Evolutionary conservation across 1,140 invertebrate genomes (phyloP), one percentile per base, ranked within the genome.

Genomic region (Drosophila lacertosa): DNA sequence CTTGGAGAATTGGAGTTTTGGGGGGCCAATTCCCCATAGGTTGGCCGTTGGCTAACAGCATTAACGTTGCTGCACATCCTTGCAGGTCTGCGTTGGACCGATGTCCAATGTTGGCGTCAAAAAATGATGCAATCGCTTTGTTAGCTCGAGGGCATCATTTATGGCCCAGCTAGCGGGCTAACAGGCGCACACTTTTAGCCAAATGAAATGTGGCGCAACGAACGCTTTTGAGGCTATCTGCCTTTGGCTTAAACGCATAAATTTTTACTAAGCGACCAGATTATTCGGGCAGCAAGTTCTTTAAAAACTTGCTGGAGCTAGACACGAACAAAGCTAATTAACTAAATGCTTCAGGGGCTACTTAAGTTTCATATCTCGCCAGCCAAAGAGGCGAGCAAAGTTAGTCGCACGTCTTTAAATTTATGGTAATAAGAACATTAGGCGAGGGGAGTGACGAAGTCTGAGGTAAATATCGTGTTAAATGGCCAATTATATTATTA

Each of bases 181-280:
- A 39, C 55, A 53, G 75, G 55, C 68, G 55, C 48, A 66, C 74
- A 81, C 81, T 88, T 67, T 84, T 80, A 81, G 82, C 69, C 77
- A 81, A 88, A 86, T 86, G 77, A 86, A 84, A 86, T 84, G 82
- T 88, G 80, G 76, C 72, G 63, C 80, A 84, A 84, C 75, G 80
- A 82, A 82, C 78, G 62, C 4, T 58, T 45, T 33, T 22, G 13
- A 57, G 50, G 48, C 73, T 32, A 55, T 57, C 55, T 59, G 58
- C 64, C 51, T 69, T 54, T 50, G 64, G 50, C 20, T 26, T 69
- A 9, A 53, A 53, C 20, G 32, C 40, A 55, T 47, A 65, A 65
- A 57, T 65, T 65, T 57, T 33, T 24, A 45, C 29, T 24, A 37
- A 59, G 29, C 20, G 13, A 22, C 40, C 40, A 42, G 40, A 20